Conservation (phyloP, 1,140 invertebrate genomes). For the Heliconius congener region DNA sequence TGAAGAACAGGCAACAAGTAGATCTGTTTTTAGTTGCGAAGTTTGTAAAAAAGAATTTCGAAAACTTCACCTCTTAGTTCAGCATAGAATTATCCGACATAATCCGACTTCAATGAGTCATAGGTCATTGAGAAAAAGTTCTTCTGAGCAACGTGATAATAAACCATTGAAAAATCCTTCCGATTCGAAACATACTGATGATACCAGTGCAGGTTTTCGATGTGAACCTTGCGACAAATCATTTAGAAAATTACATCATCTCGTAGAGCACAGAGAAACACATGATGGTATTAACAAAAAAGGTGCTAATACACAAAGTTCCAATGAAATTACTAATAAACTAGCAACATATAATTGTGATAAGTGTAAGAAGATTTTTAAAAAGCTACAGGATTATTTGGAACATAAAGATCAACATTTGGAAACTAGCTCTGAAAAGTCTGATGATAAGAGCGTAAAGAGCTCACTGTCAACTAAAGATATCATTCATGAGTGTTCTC, state of each 20-base stretch:
- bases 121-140: constrained; percentile 59
- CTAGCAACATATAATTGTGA: constrained; percentile 61
- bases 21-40: constrained; percentile 74
- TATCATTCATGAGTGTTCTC: constrained; percentile 79
- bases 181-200: constrained; percentile 51
- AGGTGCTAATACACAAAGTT: constrained; percentile 31
- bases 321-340: constrained; percentile 41
- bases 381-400: constrained; percentile 74
- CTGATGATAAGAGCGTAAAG: constrained; percentile 71
- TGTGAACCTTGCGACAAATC: constrained; percentile 81
- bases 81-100: constrained; percentile 70
- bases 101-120: constrained; percentile 50
- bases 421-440: constrained; percentile 74
- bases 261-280: constrained; percentile 78
- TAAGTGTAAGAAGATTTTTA: constrained; percentile 77
- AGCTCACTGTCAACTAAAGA: constrained; percentile 74
- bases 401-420: constrained; percentile 78
- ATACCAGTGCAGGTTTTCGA: constrained; percentile 74
- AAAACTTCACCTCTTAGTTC: constrained; percentile 77
- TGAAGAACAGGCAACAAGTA: constrained; percentile 38
- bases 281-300: constrained; percentile 73
- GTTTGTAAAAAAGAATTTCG: constrained; percentile 78
- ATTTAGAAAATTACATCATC: constrained; percentile 77
- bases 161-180: constrained; percentile 48
- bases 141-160: constrained; percentile 59